phyloP scores from a whole-genome alignment of 1,140 invertebrate genomes.

The Piezodorus guildinii region DNA sequence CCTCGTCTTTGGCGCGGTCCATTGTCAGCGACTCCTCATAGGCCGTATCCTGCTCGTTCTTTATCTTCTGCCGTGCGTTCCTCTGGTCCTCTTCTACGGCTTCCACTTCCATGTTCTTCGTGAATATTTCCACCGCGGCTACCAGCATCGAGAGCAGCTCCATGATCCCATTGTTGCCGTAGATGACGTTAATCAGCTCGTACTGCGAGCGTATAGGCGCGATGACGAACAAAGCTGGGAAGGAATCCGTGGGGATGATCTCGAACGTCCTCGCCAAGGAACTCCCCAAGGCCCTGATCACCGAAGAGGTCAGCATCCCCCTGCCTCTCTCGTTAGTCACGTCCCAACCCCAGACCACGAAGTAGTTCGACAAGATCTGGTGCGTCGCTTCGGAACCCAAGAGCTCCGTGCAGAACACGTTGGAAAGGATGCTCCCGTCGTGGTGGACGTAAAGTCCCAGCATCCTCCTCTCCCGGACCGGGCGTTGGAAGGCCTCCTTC shows the following conservation, averaged over 20 bases:
- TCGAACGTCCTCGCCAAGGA: constrained; percentile 52
- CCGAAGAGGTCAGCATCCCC: constrained; percentile 56
- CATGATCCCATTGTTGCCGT: constrained; percentile 77
- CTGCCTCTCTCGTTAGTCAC: constrained; percentile 76
- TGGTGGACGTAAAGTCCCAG: constrained; percentile 90
- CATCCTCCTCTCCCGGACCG: constrained; percentile 70
- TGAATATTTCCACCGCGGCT: constrained; percentile 73
- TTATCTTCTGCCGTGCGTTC: constrained; percentile 74
- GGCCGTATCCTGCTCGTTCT: constrained; percentile 85
- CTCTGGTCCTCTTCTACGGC: constrained; percentile 78
- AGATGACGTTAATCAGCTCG: constrained; percentile 77
- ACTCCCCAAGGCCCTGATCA: constrained; percentile 51
- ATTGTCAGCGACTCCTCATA: constrained; percentile 49
- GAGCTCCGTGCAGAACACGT: constrained; percentile 91
- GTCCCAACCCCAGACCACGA: constrained; percentile 92
- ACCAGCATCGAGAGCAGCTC: constrained; percentile 75
- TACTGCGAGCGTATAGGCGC: constrained; percentile 74
- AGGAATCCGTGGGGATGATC: constrained; percentile 68
- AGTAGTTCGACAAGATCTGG: constrained; percentile 73
- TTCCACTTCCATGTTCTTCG: constrained; percentile 65
- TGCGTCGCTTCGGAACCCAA: constrained; percentile 80
- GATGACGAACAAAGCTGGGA: constrained; percentile 79
- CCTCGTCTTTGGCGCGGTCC: background rate
- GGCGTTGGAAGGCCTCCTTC: constrained; percentile 70
- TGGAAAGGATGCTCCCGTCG: constrained; percentile 80